Evolutionary conservation across 1,140 invertebrate species (phyloP), one percentile per base, ranked within the genome.

Genomic region (Meloidogyne exigua): DNA sequence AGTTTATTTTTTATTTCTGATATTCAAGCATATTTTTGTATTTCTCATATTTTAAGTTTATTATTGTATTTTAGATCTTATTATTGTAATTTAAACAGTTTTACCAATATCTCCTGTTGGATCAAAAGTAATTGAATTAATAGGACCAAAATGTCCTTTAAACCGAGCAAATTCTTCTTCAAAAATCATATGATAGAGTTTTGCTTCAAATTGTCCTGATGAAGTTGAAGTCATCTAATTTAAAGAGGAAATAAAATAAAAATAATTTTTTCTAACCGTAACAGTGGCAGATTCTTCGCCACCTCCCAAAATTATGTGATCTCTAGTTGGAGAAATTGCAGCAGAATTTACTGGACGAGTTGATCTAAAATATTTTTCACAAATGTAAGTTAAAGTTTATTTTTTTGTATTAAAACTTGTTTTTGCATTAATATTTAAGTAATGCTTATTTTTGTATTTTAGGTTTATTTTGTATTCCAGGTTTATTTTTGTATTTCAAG

Each of bases 91-190:
- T 70, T n/a, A 13, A 2, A 3, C 21, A 15, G 13, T 21, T 21
- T 12, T 36, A 75, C 73, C 64, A 39, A 66, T 89, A 83, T 93
- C 94, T 57, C 97, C 97, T 90, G 96, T 94, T 13, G 97, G 97
- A 90, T 98, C 95, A 89, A 98, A 99, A 65, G 93, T 93, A 72
- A 99, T 91, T 88, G 94, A 95, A 90, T 99, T 99, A 83, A 99
- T 99, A 1, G 97, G 97, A 83, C 97, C 97, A 88, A 99, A 99
- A 90, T 99, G 97, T 68, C 81, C 83, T 88, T 99, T 99, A 0
- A 99, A 92, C 72, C 95, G 90, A 0, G 92, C 96, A 89, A 99
- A 99, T 89, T 99, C 97, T 89, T 99, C 96, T 90, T 99, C 96
- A 88, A 97, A 99, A n/a, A 99, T 92, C 65, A 98, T 88, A 89